phyloP scores from a whole-genome alignment of 2,888 invertebrate genomes.

The Xylota segnis region DNA sequence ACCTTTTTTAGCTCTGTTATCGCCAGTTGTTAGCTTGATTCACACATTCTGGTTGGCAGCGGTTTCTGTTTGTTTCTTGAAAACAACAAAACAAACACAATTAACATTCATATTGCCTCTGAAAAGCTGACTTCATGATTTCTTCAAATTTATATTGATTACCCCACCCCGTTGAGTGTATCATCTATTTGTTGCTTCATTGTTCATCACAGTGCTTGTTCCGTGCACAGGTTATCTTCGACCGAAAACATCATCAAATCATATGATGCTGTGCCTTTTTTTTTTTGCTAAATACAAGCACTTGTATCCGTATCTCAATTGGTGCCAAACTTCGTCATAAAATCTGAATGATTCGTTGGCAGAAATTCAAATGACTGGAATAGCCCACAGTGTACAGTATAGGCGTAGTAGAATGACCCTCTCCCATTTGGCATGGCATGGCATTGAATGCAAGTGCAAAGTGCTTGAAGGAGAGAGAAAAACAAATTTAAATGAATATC shows the following conservation, averaged over 20 bases:
- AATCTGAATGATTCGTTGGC: conserved; percentile 9
- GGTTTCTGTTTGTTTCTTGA: too few relatives aligned
- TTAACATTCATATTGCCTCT: too few relatives aligned
- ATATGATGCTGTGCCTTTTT: background rate
- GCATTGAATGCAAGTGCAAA: conserved; percentile 13
- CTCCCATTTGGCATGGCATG: background rate
- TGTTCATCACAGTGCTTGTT: too few relatives aligned
- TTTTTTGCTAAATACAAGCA: background rate
- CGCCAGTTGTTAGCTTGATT: too few relatives aligned
- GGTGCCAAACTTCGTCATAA: background rate
- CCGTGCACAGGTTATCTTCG: too few relatives aligned
- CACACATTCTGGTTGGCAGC: too few relatives aligned
- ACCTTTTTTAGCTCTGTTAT: too few relatives aligned
- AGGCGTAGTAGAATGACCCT: background rate
- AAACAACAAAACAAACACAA: too few relatives aligned
- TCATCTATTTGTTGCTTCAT: too few relatives aligned
- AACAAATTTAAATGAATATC: background rate
- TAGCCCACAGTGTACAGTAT: background rate
- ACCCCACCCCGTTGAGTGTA: too few relatives aligned
- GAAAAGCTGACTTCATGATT: too few relatives aligned
- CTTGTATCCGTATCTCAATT: background rate
- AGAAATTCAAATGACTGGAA: conserved; percentile 14
- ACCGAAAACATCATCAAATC: background rate
- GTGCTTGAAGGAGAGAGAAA: background rate
- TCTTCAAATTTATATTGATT: too few relatives aligned